These are phyloP conservation scores for Scophthalmus maximus DNA, from an alignment of 2,113 vertebrate species.

Conservation along the genomic window DNA sequence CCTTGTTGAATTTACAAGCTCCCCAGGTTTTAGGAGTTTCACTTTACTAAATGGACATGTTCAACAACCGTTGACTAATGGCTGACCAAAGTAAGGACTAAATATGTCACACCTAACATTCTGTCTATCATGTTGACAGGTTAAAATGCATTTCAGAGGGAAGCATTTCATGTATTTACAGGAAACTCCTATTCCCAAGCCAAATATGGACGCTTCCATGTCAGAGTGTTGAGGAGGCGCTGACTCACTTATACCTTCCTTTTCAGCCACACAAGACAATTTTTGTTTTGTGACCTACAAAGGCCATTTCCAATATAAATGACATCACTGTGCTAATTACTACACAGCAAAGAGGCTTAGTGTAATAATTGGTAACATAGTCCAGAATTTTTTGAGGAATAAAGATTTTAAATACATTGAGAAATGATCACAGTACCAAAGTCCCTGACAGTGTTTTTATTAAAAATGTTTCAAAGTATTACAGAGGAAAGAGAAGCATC, in stretches of 20 bases:
- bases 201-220: too few species aligned
- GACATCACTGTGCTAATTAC: neutral
- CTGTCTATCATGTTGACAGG: neutral
- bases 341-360: neutral
- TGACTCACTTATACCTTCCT: neutral
- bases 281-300: neutral
- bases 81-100: neutral
- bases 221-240: too few species aligned
- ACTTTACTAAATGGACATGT: neutral
- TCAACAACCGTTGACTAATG: neutral
- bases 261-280: neutral
- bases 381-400: neutral
- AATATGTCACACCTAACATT: neutral
- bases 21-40: slow-evolving; percentile 12
- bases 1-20: slow-evolving; percentile 41
- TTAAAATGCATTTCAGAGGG: neutral
- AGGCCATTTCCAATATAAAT: too few species aligned
- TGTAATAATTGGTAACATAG: neutral
- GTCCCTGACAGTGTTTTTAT: neutral
- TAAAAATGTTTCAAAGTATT: too few species aligned
- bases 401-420: too few species aligned
- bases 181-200: neutral
- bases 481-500: neutral
- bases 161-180: neutral
- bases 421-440: neutral